These are phyloP conservation scores for Schizotus pectinicornis DNA, from an alignment of 2,888 invertebrate genomes.

Conservation along the genomic window DNA sequence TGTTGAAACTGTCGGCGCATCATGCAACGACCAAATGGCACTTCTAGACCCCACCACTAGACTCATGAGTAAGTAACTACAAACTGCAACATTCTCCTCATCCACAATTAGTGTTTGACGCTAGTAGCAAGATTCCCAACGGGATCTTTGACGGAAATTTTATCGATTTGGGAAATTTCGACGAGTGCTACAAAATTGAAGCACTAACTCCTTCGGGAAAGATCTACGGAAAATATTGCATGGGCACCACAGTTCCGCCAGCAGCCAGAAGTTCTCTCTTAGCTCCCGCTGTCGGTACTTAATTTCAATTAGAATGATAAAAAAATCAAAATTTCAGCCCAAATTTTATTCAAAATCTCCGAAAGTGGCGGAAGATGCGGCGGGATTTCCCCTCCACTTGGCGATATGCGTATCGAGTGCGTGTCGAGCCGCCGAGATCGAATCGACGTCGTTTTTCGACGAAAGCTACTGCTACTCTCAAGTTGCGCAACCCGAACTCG, in stretches of 20 bases:
- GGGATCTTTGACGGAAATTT: slow-evolving; percentile 9
- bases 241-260: slow-evolving; percentile 2
- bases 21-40: too few species aligned
- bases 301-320: not conserved
- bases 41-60: too few species aligned
- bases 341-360: not conserved
- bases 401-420: slow-evolving; percentile 17
- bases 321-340: not conserved
- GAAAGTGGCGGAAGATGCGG: not conserved
- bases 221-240: slow-evolving; percentile 24
- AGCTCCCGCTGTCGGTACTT: not conserved
- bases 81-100: too few species aligned
- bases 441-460: not conserved
- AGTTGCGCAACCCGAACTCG: slow-evolving; percentile 16
- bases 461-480: slow-evolving; percentile 22
- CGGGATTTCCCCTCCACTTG: slow-evolving; percentile 5
- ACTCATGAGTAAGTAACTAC: too few species aligned
- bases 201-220: not conserved
- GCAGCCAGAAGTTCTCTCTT: not conserved
- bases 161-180: slow-evolving; percentile 20
- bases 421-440: slow-evolving; percentile 13
- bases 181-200: slow-evolving; percentile 21
- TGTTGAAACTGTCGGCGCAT: too few species aligned
- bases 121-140: slow-evolving; percentile 37
- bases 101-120: slow-evolving; percentile 36